Evolutionary conservation across 2,888 invertebrate species (phyloP).

Genomic region (Perizoma flavofasciatum): DNA sequence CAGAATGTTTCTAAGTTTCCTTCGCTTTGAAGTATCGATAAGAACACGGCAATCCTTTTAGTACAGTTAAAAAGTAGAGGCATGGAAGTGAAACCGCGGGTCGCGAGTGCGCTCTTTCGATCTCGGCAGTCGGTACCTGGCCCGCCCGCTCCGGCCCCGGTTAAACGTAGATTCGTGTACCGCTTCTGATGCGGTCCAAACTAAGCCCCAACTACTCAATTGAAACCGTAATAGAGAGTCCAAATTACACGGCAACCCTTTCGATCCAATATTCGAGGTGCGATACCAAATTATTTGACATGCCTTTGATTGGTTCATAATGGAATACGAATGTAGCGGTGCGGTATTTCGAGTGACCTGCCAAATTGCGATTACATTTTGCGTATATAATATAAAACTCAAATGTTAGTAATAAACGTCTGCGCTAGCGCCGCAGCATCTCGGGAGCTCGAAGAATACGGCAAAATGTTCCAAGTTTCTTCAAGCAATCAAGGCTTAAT

Average conservation of each 20-base stretch:
- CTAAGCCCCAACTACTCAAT: constrained; percentile 79
- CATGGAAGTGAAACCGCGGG: constrained; percentile 66
- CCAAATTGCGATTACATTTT: constrained; percentile 46
- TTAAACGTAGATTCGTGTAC: constrained; percentile 81
- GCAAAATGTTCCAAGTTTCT: constrained; percentile 83
- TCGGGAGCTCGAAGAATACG: constrained; percentile 82
- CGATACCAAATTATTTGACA: constrained; percentile 63
- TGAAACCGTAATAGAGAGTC: constrained; percentile 77
- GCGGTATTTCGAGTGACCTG: constrained; percentile 32
- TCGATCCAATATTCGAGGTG: constrained; percentile 67
- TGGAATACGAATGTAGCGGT: constrained; percentile 50
- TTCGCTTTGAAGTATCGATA: constrained; percentile 64
- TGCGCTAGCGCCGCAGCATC: constrained; percentile 75
- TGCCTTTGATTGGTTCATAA: constrained; percentile 52
- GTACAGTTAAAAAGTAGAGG: constrained; percentile 69
- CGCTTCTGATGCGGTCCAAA: constrained; percentile 70
- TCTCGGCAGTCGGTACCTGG: constrained; percentile 42
- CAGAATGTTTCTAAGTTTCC: constrained; percentile 45
- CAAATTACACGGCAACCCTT: constrained; percentile 76
- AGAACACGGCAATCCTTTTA: constrained; percentile 82
- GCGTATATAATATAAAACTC: constrained; percentile 66
- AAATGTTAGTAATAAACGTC: constrained; percentile 79
- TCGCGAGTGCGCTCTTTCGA: constrained; percentile 43
- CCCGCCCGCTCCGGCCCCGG: constrained; percentile 45
- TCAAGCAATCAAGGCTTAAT: constrained; percentile 84